phyloP scores from a whole-genome alignment of 2,113 vertebrate genomes.

The Cygnus atratus region DNA sequence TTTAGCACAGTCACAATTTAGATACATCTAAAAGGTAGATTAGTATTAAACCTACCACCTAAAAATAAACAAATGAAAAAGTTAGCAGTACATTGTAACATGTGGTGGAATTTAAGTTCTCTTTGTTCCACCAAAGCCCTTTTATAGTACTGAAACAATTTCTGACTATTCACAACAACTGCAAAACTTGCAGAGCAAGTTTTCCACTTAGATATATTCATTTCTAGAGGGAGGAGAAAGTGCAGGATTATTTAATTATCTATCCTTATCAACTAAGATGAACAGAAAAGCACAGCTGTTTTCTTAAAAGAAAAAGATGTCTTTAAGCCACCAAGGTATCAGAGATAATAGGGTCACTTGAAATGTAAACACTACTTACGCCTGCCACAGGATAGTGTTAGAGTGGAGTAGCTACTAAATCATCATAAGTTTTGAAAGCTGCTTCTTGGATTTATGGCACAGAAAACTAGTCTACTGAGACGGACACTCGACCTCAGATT shows the following conservation, averaged over 20 bases:
- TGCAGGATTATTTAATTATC: neutral
- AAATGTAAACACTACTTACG: slow-evolving; percentile 40
- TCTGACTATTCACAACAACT: neutral
- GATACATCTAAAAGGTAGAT: neutral
- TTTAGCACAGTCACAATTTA: neutral
- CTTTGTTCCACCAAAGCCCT: neutral
- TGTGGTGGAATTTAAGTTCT: neutral
- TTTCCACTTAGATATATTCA: neutral
- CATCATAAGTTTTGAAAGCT: slow-evolving; percentile 12
- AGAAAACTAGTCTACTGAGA: neutral
- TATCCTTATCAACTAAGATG: neutral
- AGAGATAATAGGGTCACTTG: neutral
- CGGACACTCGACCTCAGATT: neutral
- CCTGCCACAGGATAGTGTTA: neutral
- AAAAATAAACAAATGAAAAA: neutral
- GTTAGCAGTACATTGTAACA: neutral
- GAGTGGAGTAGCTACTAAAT: neutral
- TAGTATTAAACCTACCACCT: neutral
- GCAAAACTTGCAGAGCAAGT: neutral
- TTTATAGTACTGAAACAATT: neutral
- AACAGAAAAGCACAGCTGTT: neutral
- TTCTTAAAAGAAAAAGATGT: neutral
- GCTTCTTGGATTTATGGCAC: neutral
- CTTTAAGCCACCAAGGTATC: neutral
- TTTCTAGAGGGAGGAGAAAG: neutral